These are phyloP conservation scores for Epinotia demarniana DNA, from an alignment of 2,888 invertebrate genomes.

Conservation along the genomic window DNA sequence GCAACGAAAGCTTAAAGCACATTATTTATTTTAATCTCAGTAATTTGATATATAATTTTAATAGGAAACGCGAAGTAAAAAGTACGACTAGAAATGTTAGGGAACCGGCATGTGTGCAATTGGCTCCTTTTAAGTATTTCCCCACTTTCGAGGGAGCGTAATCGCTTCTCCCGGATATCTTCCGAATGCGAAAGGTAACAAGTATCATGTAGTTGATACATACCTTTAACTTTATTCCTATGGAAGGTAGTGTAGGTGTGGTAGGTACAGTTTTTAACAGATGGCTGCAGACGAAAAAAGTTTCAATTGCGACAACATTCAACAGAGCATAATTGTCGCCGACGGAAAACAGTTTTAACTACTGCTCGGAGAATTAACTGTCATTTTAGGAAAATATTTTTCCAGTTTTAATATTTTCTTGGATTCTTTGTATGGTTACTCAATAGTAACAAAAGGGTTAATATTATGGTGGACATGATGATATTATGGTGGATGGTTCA, in stretches of 20 bases:
- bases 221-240: conserved; percentile 27
- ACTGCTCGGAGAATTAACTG: conserved; percentile 19
- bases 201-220: background rate
- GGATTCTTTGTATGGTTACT: background rate
- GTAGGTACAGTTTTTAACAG: conserved; percentile 55
- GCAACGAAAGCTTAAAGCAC: no score
- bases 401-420: background rate
- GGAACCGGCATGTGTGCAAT: conserved; percentile 75
- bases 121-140: conserved; percentile 69
- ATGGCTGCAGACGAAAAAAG: conserved; percentile 68
- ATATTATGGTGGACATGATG: no score
- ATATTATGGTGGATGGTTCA: background rate
- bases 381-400: conserved; percentile 8
- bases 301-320: conserved; percentile 67
- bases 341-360: conserved; percentile 36
- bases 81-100: conserved; percentile 51
- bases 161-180: conserved; percentile 35
- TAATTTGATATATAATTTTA: no score
- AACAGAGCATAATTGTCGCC: conserved; percentile 61
- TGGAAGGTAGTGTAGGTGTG: background rate
- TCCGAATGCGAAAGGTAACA: background rate
- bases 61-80: conserved; percentile 62
- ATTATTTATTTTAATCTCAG: no score
- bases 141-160: conserved; percentile 47
- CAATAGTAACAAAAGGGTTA: background rate